A percentile compares a stretch with the other conserved stretches of the same genome.
Conservation (phyloP, 2,888 invertebrate genomes). For the Temnothorax rugatulus region DNA sequence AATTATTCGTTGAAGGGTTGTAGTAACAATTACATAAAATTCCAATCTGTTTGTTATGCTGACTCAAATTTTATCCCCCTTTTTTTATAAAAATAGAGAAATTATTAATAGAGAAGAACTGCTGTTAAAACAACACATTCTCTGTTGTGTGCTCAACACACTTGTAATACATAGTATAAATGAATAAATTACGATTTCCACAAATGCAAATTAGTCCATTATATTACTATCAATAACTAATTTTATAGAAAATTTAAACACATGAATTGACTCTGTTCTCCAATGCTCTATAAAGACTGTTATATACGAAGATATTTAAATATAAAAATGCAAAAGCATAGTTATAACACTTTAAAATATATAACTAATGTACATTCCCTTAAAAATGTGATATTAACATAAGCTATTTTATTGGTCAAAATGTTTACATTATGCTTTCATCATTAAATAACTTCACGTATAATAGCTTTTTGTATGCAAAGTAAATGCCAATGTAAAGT, state of each 20-base stretch:
- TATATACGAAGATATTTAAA: background rate
- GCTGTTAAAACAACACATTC: constrained; percentile 46
- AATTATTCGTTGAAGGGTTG: constrained; percentile 33
- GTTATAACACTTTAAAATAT: background rate
- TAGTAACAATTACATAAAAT: constrained; percentile 50
- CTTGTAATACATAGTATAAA: constrained; percentile 64
- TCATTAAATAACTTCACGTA: background rate
- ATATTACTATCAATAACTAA: background rate
- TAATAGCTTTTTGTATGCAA: background rate
- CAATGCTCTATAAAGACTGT: background rate
- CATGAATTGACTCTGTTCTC: background rate
- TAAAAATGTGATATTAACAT: background rate
- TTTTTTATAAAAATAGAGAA: constrained; percentile 42
- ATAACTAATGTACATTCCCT: constrained; percentile 1
- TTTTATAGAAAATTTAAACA: background rate
- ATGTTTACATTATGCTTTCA: background rate
- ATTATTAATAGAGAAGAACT: constrained; percentile 52
- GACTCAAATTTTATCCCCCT: constrained; percentile 27
- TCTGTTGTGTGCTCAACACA: constrained; percentile 59
- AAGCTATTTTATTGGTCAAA: background rate
- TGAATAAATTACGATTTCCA: constrained; percentile 64
- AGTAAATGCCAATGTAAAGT: background rate
- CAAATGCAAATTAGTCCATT: constrained; percentile 30
- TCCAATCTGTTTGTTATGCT: constrained; percentile 36
- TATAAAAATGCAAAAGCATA: background rate